These are phyloP conservation scores for Coturnix japonica DNA, from an alignment of 2,113 vertebrate species.

Conservation along the genomic window DNA sequence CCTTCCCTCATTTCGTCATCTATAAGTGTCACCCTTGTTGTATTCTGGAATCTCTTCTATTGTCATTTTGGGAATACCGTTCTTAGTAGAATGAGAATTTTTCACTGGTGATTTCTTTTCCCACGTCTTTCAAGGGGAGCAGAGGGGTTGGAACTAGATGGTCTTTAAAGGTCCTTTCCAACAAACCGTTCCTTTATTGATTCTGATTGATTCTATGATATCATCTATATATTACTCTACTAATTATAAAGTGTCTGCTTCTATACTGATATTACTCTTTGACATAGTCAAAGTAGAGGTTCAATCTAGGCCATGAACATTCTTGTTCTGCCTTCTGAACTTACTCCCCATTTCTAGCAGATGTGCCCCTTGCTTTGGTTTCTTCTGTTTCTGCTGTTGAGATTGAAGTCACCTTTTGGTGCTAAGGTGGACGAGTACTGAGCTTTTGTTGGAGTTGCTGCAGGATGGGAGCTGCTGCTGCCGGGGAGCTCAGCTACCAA, in stretches of 20 bases:
- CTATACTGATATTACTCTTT: background rate
- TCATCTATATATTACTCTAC: background rate
- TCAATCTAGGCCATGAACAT: rapidly evolving
- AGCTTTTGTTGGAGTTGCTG: background rate
- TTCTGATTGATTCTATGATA: background rate
- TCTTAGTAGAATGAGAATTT: no score
- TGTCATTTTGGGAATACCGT: no score
- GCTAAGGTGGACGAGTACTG: no score
- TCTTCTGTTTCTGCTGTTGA: background rate
- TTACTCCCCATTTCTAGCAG: rapidly evolving
- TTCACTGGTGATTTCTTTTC: no score
- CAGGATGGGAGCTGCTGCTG: background rate
- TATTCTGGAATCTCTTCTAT: no score
- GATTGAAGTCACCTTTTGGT: background rate
- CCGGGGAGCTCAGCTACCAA: background rate
- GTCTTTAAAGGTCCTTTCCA: background rate
- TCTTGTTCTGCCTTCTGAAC: rapidly evolving
- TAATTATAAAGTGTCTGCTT: background rate
- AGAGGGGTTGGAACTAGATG: background rate
- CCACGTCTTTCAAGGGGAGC: background rate
- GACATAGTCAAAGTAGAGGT: background rate
- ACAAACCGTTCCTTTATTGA: background rate
- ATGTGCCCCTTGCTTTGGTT: rapidly evolving
- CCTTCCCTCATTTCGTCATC: no score
- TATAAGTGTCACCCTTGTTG: no score